These are phyloP conservation scores for Anarsia innoxiella DNA, from an alignment of 2,888 invertebrate species.

Conservation along the genomic window DNA sequence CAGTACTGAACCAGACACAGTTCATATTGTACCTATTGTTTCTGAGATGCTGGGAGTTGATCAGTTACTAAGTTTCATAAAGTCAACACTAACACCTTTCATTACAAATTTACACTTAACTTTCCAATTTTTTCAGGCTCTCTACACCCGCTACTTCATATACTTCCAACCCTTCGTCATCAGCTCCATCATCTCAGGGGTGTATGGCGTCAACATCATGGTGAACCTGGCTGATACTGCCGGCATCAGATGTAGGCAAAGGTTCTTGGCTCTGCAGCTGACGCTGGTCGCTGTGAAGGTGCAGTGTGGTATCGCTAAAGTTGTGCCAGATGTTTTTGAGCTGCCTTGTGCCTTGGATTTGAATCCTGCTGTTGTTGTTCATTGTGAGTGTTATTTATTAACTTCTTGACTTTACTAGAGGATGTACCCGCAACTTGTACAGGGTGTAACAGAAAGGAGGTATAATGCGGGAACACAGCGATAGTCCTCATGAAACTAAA, in stretches of 20 bases:
- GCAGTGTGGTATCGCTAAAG: slow-evolving; percentile 76
- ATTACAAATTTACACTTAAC: not conserved
- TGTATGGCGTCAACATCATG: slow-evolving; percentile 81
- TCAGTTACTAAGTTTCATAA: not conserved
- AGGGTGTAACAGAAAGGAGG: not conserved
- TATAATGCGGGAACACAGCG: not conserved
- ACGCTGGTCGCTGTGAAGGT: slow-evolving; percentile 80
- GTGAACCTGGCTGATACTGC: slow-evolving; percentile 57
- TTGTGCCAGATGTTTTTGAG: slow-evolving; percentile 66
- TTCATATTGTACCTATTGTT: not conserved
- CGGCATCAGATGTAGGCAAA: slow-evolving; percentile 58
- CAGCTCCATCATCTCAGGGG: slow-evolving; percentile 78
- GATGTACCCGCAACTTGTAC: not conserved
- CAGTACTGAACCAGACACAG: not conserved
- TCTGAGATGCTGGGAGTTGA: not conserved
- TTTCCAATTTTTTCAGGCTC: slow-evolving; percentile 47
- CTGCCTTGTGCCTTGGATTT: slow-evolving; percentile 79
- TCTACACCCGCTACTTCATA: slow-evolving; percentile 74
- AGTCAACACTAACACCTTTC: not conserved
- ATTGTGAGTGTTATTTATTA: slow-evolving; percentile 67
- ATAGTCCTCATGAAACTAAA: not conserved
- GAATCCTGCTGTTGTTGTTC: slow-evolving; percentile 79
- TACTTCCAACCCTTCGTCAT: slow-evolving; percentile 80
- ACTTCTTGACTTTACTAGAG: not conserved
- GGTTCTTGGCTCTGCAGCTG: slow-evolving; percentile 77